A percentile compares a stretch with the other conserved stretches of the same genome.
Evolutionary conservation across 2,888 invertebrate genomes (phyloP).

Genomic region (Cryptocephalus primarius): DNA sequence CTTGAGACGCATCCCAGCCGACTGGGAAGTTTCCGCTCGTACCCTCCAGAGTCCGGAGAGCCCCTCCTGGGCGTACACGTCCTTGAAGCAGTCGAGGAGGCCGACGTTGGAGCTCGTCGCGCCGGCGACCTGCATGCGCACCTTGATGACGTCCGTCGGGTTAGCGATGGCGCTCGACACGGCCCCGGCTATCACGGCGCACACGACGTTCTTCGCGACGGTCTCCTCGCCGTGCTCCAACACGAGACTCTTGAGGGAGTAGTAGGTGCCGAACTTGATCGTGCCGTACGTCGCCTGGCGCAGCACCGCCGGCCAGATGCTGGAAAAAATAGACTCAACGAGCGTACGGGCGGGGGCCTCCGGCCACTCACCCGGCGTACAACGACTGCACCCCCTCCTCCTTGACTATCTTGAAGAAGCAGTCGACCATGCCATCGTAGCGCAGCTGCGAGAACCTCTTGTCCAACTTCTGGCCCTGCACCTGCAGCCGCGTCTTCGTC

Average conservation of each 20-base stretch:
- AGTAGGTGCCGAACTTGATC: constrained; percentile 93
- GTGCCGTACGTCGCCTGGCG: constrained; percentile 93
- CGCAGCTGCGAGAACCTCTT: constrained; percentile 60
- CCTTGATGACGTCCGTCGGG: constrained; percentile 93
- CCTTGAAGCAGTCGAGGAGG: constrained; percentile 67
- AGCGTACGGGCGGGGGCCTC: too few relatives aligned
- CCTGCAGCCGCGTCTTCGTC: constrained; percentile 86
- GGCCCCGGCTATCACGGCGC: constrained; percentile 79
- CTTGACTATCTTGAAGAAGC: constrained; percentile 70
- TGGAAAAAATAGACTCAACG: constrained; percentile 28
- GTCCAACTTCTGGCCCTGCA: constrained; percentile 84
- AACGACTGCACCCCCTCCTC: constrained; percentile 80
- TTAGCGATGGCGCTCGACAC: constrained; percentile 91
- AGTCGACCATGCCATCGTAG: constrained; percentile 89
- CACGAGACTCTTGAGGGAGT: constrained; percentile 68
- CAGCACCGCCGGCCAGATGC: constrained; percentile 85
- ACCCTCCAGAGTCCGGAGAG: constrained; percentile 78
- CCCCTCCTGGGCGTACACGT: constrained; percentile 78
- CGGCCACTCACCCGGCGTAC: constrained; percentile 64
- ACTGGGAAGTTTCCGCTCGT: constrained; percentile 7
- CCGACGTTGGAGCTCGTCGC: constrained; percentile 37
- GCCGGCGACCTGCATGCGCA: constrained; percentile 81
- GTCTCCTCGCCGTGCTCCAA: constrained; percentile 45
- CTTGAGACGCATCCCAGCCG: too few relatives aligned
- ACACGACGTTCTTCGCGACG: constrained; percentile 61